Conservation (phyloP, 2,888 invertebrate species). For the Diarsia mendica region DNA sequence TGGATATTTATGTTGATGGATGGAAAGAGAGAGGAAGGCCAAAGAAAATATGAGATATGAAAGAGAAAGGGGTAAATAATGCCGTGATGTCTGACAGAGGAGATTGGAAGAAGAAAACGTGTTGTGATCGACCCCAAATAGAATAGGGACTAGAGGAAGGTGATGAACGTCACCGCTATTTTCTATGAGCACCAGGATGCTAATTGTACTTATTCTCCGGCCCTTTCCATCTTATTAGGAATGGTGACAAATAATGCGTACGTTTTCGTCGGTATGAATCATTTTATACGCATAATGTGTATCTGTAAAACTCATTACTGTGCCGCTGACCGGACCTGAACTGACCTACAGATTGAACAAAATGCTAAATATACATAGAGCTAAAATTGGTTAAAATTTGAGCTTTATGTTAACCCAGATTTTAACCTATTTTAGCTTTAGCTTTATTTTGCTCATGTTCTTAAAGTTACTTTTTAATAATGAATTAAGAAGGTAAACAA, state of each 20-base stretch:
- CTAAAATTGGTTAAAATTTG: neutral
- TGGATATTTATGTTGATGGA: too few relatives aligned
- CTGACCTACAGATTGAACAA: neutral
- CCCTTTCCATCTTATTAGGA: neutral
- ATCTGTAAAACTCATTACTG: slow-evolving; percentile 9
- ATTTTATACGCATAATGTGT: neutral
- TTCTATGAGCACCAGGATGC: neutral
- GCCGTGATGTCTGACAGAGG: too few relatives aligned
- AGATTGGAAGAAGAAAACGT: too few relatives aligned
- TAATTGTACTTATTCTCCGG: neutral
- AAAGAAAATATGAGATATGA: too few relatives aligned
- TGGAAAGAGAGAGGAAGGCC: too few relatives aligned
- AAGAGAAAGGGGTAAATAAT: too few relatives aligned
- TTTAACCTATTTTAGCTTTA: neutral
- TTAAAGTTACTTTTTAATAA: neutral
- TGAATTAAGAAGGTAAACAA: neutral
- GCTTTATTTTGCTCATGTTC: neutral
- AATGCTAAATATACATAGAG: neutral
- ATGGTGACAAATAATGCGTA: slow-evolving; percentile 1
- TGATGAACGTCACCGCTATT: neutral
- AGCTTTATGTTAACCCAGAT: neutral
- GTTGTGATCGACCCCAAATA: too few relatives aligned
- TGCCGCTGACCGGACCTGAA: too few relatives aligned
- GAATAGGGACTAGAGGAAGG: too few relatives aligned
- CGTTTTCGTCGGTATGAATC: slow-evolving; percentile 11